These are phyloP conservation scores for Hemaris fuciformis DNA, from an alignment of 2,888 invertebrate species.

Conservation along the genomic window DNA sequence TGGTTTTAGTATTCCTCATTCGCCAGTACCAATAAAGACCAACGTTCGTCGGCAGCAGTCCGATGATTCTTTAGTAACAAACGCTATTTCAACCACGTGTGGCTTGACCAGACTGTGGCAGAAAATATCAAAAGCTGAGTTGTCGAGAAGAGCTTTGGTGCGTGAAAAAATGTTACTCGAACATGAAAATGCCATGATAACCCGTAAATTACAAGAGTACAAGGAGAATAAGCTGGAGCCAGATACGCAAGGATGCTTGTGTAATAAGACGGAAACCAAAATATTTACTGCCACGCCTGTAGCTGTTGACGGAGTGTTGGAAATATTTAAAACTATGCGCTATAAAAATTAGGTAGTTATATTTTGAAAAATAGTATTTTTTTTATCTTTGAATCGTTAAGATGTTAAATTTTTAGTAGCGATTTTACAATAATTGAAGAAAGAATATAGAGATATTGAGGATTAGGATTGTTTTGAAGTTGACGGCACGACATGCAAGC, in stretches of 20 bases:
- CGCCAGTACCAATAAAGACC: slow-evolving; percentile 43
- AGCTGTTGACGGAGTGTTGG: slow-evolving; percentile 54
- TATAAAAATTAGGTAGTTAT: slow-evolving; percentile 16
- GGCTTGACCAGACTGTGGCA: slow-evolving; percentile 70
- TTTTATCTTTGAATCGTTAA: too few relatives aligned
- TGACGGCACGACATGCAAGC: slow-evolving; percentile 34
- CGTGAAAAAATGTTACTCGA: slow-evolving; percentile 62
- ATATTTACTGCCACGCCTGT: slow-evolving; percentile 35
- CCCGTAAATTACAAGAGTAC: slow-evolving; percentile 39
- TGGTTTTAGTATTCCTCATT: slow-evolving; percentile 47
- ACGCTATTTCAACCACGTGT: slow-evolving; percentile 55
- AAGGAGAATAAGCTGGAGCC: slow-evolving; percentile 40
- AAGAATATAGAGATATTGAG: too few relatives aligned
- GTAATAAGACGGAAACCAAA: slow-evolving; percentile 31
- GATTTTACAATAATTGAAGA: too few relatives aligned
- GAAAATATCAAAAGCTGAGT: slow-evolving; percentile 63
- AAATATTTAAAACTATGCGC: slow-evolving; percentile 45
- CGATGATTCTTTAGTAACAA: slow-evolving; percentile 56
- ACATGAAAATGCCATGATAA: slow-evolving; percentile 56
- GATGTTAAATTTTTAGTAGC: too few relatives aligned
- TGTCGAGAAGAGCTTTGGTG: slow-evolving; percentile 58
- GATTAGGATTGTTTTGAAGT: slow-evolving; percentile 34
- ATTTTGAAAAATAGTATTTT: background rate
- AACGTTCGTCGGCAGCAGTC: slow-evolving; percentile 45
- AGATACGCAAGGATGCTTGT: slow-evolving; percentile 46